Evolutionary conservation across 2,113 vertebrate genomes (phyloP), one percentile per base, ranked within the genome.

Genomic region (Aleadryas rufinucha): DNA sequence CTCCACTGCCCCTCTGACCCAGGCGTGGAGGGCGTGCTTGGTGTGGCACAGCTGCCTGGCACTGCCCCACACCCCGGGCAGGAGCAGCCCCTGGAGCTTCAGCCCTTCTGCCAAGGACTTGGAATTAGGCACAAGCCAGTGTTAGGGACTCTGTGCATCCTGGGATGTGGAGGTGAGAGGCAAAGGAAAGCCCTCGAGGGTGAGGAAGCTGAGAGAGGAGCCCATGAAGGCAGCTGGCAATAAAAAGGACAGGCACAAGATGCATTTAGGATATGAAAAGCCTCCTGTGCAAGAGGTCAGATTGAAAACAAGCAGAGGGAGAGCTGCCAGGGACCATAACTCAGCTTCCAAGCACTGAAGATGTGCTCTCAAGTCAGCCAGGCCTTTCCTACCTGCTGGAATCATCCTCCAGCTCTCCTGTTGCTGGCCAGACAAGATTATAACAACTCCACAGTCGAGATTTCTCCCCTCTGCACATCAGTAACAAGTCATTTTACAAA

Each of bases 401-500:
- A 71, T n/a, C 60, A 68, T 64, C 76, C 72, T 81, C 76, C 61
- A 81, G 56, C 72, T 45, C 44, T 70, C 52, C 59, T 68, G 64
- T 22, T 4, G 0, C 75, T 66, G 54, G 41, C 64, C 65, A 84
- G 64, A 90, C 75, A 81, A 44, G 39, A 81, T 19, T 30, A 5
- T 10, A 77, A 70, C 7, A 72, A 68, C 14, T 45, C n/a, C 23
- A 81, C n/a, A 84, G 56, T 4, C 0, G 0, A 76, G 44, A 82
- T 42, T 65, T 44, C 59, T n/a, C 37, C 50, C 39, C 26, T 61
- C 74, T 79, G 24, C 64, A 85, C 41, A 89, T 85, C 89, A 60
- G 65, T 84, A 96, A 94, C 70, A 93, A 75, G 64, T 71, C 87
- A 52, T 57, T 90, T 60, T 30, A 80, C 27, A 39, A 95, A 93